These are phyloP conservation scores for Triplophysa yarkandensis DNA, from an alignment of 2,797 vertebrate genomes.

Conservation along the genomic window DNA sequence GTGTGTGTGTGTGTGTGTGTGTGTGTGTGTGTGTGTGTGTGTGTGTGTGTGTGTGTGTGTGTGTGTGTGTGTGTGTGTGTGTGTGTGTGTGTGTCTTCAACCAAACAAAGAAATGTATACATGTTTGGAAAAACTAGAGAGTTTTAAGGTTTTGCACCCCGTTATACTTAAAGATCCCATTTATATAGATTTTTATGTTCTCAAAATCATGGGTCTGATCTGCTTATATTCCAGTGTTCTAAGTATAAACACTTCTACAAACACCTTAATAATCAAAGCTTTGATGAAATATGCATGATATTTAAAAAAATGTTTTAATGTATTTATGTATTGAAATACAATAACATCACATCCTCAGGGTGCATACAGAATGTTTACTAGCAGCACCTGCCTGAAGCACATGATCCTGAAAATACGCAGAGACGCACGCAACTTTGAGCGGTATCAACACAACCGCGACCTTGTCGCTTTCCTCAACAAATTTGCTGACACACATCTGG, in stretches of 20 bases:
- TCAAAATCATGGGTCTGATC: not conserved
- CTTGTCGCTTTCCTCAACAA: conserved; percentile 97
- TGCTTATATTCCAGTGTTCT: not conserved
- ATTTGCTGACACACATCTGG: conserved; percentile 90
- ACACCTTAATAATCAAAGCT: conserved; percentile 5
- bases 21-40: too few relatives aligned
- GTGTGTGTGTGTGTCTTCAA: too few relatives aligned
- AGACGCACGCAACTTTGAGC: conserved; percentile 95
- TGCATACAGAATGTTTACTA: conserved; percentile 94
- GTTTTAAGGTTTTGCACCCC: too few relatives aligned
- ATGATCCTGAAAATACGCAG: conserved; percentile 97
- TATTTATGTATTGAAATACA: not conserved
- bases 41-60: too few relatives aligned
- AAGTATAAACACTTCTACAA: not conserved
- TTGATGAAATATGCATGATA: conserved; percentile 4
- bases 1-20: too few relatives aligned
- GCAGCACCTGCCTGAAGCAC: conserved; percentile 96
- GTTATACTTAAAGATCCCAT: too few relatives aligned
- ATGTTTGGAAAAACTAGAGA: too few relatives aligned
- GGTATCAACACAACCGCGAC: conserved; percentile 97
- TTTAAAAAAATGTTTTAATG: too few relatives aligned
- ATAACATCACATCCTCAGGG: conserved; percentile 71
- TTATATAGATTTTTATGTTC: too few relatives aligned
- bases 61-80: too few relatives aligned
- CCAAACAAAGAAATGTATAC: too few relatives aligned